Evolutionary conservation across 2,888 invertebrate genomes (phyloP), one percentile per base, ranked within the genome.

Genomic region (Ormyrus nitidulus): DNA sequence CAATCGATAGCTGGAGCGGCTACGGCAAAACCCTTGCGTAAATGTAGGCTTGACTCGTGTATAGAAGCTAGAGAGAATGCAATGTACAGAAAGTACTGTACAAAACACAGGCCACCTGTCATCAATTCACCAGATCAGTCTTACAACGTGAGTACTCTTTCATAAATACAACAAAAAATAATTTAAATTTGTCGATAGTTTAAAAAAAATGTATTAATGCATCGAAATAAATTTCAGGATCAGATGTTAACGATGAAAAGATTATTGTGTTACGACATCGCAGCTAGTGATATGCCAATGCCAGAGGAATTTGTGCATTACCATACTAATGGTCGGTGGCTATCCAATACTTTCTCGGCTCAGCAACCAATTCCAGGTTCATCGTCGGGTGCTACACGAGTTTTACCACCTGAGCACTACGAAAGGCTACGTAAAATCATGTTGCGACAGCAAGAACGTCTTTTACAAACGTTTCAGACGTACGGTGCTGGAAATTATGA

Each of bases 241-340:
- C 34, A 34, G 34, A 34, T 34, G 34, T 34, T 34, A 34, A 34
- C 34, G 34, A 34, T 34, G 34, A 34, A 34, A 34, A 34, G 34
- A 34, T 34, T 34, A 34, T 34, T 34, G 4, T 34, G 34, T 34
- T 5, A 54, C 6, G n/a, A 54, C 54, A n/a, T 10, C 54, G 5
- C 10, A 54, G 54, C n/a, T 54, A 54, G 34, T 34, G 34, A 34
- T 4, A 34, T 34, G 34, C 34, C 34, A 34, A 34, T 34, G 34
- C 91, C 93, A 5, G 93, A 92, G 2, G 96, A 96, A 85, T 96
- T 96, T 10, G 95, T 96, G 59, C 97, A 97, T 90, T 96, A 95
- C 88, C 96, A 97, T 86, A 96, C 97, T 87, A 94, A 94, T 85
- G 96, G 96, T 61, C 95, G 96, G 86, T 97, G 96, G 96, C 93